A percentile compares a stretch with the other conserved stretches of the same genome.
phyloP scores from a whole-genome alignment of 2,888 invertebrate species.

The Sarcophaga variegata region DNA sequence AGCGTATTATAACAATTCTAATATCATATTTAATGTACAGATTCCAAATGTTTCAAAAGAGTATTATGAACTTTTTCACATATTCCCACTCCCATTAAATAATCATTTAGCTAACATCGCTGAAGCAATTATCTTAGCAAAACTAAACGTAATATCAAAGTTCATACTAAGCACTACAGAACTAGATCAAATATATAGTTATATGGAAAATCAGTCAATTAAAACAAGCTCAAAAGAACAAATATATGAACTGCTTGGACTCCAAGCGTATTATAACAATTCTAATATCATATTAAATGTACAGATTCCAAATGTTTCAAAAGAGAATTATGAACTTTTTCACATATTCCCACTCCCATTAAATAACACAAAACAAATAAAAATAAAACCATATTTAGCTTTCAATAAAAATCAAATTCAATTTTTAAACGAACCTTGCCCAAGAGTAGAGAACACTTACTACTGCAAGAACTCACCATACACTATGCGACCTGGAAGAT shows the following conservation, averaged over 20 bases:
- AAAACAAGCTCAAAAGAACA: constrained; percentile 45
- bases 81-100: too few relatives aligned
- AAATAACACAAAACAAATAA: constrained; percentile 52
- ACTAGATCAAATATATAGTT: constrained; percentile 39
- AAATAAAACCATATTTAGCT: constrained; percentile 51
- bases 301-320: constrained; percentile 52
- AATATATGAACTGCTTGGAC: constrained; percentile 47
- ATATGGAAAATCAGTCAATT: constrained; percentile 52
- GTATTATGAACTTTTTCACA: too few relatives aligned
- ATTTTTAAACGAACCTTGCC: constrained; percentile 42
- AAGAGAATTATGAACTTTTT: constrained; percentile 47
- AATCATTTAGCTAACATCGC: too few relatives aligned
- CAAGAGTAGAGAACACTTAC: constrained; percentile 39
- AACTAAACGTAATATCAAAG: too few relatives aligned
- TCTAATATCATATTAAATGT: constrained; percentile 64
- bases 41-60: too few relatives aligned
- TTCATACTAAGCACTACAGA: too few relatives aligned
- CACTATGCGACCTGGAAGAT: constrained; percentile 15
- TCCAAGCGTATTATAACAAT: constrained; percentile 59
- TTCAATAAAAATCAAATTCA: constrained; percentile 44
- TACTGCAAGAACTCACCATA: constrained; percentile 32
- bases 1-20: too few relatives aligned
- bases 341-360: constrained; percentile 59
- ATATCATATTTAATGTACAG: too few relatives aligned
- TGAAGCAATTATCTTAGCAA: too few relatives aligned